Evolutionary conservation across 2,113 vertebrate species (phyloP).

Genomic region (Phrynosoma platyrhinos): DNA sequence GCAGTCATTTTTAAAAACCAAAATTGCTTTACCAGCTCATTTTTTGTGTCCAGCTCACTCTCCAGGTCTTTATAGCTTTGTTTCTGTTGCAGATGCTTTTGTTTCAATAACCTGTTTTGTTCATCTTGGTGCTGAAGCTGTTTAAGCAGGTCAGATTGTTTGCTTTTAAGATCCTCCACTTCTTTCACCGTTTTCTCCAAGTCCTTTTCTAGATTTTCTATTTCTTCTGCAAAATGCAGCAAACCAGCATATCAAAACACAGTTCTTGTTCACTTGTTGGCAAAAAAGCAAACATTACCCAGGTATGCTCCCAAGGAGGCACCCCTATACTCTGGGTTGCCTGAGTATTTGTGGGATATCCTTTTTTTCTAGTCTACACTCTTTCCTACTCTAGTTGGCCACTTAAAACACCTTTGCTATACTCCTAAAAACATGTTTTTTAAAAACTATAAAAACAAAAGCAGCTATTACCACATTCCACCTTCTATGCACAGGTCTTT

Average conservation of each 20-base stretch:
- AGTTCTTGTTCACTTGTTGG: not conserved
- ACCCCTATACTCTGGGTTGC: no score
- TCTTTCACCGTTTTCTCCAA: conserved; percentile 78
- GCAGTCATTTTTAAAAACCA: not conserved
- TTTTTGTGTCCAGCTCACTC: conserved; percentile 82
- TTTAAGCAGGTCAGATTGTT: conserved; percentile 74
- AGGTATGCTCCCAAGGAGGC: no score
- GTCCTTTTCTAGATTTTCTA: conserved; percentile 84
- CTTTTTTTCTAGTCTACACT: no score
- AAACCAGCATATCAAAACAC: not conserved
- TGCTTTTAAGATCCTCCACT: conserved; percentile 75
- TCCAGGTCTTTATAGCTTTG: conserved; percentile 75
- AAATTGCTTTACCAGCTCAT: conserved; percentile 80
- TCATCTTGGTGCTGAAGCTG: conserved; percentile 80
- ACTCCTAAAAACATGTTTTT: no score
- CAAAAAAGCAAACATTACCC: not conserved
- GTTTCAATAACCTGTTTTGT: conserved; percentile 78
- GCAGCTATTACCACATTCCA: not conserved
- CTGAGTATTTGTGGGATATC: no score
- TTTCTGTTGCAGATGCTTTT: conserved; percentile 77
- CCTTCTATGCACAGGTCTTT: not conserved
- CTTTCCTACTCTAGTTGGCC: no score
- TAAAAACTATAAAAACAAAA: no score
- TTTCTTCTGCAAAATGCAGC: conserved; percentile 77
- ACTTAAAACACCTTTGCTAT: no score